Evolutionary conservation across 2,113 vertebrate genomes (phyloP), one percentile per base, ranked within the genome.

Genomic region (Podilymbus podiceps): DNA sequence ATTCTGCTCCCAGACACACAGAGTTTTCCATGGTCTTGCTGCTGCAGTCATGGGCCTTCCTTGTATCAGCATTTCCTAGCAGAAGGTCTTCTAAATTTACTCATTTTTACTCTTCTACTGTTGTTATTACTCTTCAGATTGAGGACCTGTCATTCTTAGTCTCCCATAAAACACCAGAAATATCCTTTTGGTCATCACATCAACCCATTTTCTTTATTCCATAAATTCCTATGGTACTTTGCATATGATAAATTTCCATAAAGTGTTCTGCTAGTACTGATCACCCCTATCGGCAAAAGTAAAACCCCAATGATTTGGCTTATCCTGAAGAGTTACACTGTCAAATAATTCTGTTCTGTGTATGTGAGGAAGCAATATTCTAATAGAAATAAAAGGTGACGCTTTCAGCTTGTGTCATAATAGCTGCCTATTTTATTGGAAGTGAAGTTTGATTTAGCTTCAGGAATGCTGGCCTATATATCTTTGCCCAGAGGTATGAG

Each of bases 371-470:
- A 76, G 33, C 20, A 85, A 27, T 62, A 62, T 55, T 88, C 67
- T 50, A 68, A 31, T 38, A 59, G 46, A 94, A 91, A 78, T 49
- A 73, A 85, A 85, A 80, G 49, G 27, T 75, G 63, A 46, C 72
- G 38, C 35, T 86, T 83, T 89, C 67, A 73, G 31, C 17, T 90
- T 84, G 4, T 90, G 83, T 88, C 56, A 63, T 56, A 81, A 62
- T 33, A 93, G 42, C 53, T 77, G 25, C 53, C 38, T 96, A 17
- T 73, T 96, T 55, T 96, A 91, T 87, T 93, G 66, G 59, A 82
- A 82, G 33, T 91, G 82, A 96, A 86, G 44, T 92, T 76, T 75
- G 89, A 90, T 90, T 95, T 95, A 76, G 73, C 63, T 97, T 91
- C 20, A 89, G 49, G 59, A 56, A 78, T 47, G 15, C 38, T 88